Percentiles rank a stretch among this genome's conserved stretches.
Evolutionary conservation across 2,113 vertebrate genomes (phyloP).

Genomic region (Noturus placidus): DNA sequence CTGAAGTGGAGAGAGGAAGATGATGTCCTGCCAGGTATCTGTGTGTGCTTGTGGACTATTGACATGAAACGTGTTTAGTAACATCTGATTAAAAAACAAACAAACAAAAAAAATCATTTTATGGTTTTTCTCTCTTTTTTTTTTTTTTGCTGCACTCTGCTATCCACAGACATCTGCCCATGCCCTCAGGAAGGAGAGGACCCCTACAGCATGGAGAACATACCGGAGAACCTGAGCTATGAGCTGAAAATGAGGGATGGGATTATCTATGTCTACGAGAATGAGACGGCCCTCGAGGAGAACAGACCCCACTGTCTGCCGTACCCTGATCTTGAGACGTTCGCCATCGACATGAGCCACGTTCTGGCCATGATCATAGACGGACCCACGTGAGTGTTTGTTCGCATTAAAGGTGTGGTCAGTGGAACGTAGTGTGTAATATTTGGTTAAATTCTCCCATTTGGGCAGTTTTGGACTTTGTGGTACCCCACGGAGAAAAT

Average conservation of each 20-base stretch:
- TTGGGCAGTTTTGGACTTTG: not conserved
- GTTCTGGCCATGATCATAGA: slow-evolving; percentile 91
- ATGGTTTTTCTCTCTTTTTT: too few species aligned
- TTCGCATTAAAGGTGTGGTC: not conserved
- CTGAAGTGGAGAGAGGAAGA: slow-evolving; percentile 80
- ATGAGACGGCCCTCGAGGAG: slow-evolving; percentile 73
- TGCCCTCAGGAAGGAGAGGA: slow-evolving; percentile 79
- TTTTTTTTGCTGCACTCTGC: not conserved
- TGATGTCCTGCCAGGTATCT: slow-evolving; percentile 84
- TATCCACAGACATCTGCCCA: slow-evolving; percentile 79
- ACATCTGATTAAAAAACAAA: not conserved
- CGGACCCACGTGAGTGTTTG: slow-evolving; percentile 84
- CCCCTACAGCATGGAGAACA: slow-evolving; percentile 81
- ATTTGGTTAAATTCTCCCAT: not conserved
- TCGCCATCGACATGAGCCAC: slow-evolving; percentile 91
- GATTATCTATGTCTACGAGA: slow-evolving; percentile 86
- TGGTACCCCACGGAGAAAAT: not conserved
- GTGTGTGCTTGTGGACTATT: not conserved
- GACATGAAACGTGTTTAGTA: not conserved
- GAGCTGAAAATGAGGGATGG: slow-evolving; percentile 85
- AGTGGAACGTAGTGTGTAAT: not conserved
- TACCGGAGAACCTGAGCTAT: slow-evolving; percentile 88
- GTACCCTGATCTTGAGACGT: slow-evolving; percentile 94
- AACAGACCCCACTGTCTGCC: slow-evolving; percentile 83
- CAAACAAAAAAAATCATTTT: too few species aligned